Base-by-base conservation (phyloP, 2,888 invertebrate species). In the Dicranocentrus wangi region DNA sequence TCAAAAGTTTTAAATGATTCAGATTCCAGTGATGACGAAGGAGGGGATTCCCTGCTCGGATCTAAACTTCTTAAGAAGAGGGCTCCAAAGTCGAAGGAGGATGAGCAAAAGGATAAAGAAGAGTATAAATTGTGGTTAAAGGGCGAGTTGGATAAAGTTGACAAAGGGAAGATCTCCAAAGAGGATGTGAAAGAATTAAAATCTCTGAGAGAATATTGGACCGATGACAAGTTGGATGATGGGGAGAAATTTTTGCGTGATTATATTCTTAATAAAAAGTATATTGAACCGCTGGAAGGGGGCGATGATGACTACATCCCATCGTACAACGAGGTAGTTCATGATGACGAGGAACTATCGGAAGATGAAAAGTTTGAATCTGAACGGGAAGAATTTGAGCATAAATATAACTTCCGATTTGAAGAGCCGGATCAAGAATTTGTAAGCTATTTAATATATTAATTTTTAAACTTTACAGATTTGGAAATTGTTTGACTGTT, bases 351-450 rank as follows among this genome's bases (percentile, higher is more conserved):
- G 84, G 91, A 61, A 23, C 90, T 93, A 0, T 93, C 93, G 0
- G 95, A 90, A 39, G 97, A 97, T 88, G 96, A 96, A 88, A 90
- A 91, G 84, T 91, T 92, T 60, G 90, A 96, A 28, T 93, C 94
- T 87, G 92, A 93, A 88, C 95, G 96, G 89, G 95, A 94, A 84
- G 92, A 94, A 89, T 99, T 97, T 90, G 98, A 99, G 88, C 92
- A 94, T 60, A 97, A 98, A 85, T 99, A 94, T 89, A 98, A 99
- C 90, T 98, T 97, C 89, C 92, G 99, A 83, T 99, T 94, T 89
- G 98, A 99, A 89, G 98, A 99, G 89, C 98, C 97, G 0, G 98
- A 98, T 89, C 92, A 93, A 63, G 96, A 97, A 86, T 97, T 94
- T 89, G 93, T 95, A 87, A 90, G 91, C 88, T 39, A 25, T 10